Percentiles rank a stretch among this genome's conserved stretches.
Evolutionary conservation across 2,797 vertebrate genomes (phyloP).

Genomic region (Jordanella pulchra): DNA sequence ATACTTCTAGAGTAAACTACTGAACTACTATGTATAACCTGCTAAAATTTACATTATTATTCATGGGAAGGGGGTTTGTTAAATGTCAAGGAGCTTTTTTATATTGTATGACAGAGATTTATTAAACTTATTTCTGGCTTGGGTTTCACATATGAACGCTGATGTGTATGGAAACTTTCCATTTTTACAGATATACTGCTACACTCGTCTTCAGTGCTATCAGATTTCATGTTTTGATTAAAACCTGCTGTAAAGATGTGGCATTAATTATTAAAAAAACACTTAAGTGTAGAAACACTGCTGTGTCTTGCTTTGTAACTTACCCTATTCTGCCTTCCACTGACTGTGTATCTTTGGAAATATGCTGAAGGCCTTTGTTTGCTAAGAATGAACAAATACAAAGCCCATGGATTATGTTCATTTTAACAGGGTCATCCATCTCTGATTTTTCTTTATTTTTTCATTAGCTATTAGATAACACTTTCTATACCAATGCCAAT

Average conservation of each 20-base stretch:
- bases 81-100: conserved; percentile 35
- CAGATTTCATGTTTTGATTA: too few species aligned
- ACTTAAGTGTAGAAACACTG: not conserved
- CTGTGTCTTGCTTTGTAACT: not conserved
- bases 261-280: not conserved
- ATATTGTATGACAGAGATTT: conserved; percentile 11
- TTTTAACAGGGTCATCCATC: not conserved
- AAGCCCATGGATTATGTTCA: not conserved
- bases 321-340: not conserved
- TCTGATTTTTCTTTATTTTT: not conserved
- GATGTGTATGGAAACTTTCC: too few species aligned
- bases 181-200: not conserved
- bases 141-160: not conserved
- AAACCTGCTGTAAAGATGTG: not conserved
- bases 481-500: too few species aligned
- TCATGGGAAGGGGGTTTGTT: conserved; percentile 8
- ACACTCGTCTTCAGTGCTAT: not conserved
- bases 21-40: conserved; percentile 12
- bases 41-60: conserved; percentile 10
- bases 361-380: not conserved
- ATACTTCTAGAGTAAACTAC: not conserved
- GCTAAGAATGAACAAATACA: not conserved
- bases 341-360: not conserved
- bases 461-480: not conserved
- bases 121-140: conserved; percentile 11